Evolutionary conservation across 2,888 invertebrate species (phyloP), one percentile per base, ranked within the genome.

Genomic region (Limenitis camilla): DNA sequence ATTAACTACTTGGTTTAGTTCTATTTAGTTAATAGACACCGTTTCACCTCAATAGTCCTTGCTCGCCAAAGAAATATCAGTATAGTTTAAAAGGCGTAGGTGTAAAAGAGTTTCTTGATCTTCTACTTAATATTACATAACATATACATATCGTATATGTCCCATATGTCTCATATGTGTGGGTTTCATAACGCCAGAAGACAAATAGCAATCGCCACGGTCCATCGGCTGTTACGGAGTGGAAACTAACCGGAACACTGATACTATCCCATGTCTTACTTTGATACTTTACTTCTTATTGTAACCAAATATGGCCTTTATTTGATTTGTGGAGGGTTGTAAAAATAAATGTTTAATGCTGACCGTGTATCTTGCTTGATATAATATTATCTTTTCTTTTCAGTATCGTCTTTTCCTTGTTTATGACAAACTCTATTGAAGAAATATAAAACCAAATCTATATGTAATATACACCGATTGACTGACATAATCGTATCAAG

Each of bases 201-300:
- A 79, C 71, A 79, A 81, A 81, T 78, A 71, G 74, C 72, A 71
- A 75, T 73, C 68, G 71, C 69, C 67, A 66, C 71, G 74, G 72
- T 68, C 72, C 71, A 76, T 78, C 74, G 75, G 67, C 64, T 65
- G 69, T 71, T 71, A 74, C 69, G 67, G 67, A 63, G 61, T 72
- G 76, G 76, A 76, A 77, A 78, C 76, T 67, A 66, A 66, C 67
- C 67, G 74, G 72, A 71, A 71, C 68, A 64, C 59, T 58, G 61
- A 63, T 64, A 60, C 44, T 49, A 49, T 48, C 40, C 45, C 47
- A 43, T 41, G 52, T 38, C 45, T 47, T 55, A 40, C 40, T 43
- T 50, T 44, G 40, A 31, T 33, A 40, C 40, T 36, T 42, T 43
- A 42, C 45, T 51, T 45, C 38, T 31, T 29, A 11, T 11, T 11